Percentiles rank a stretch among this genome's conserved stretches.
These are phyloP conservation scores for Pogonomyrmex californicus DNA, from an alignment of 1,140 invertebrate genomes.

Conservation along the genomic window DNA sequence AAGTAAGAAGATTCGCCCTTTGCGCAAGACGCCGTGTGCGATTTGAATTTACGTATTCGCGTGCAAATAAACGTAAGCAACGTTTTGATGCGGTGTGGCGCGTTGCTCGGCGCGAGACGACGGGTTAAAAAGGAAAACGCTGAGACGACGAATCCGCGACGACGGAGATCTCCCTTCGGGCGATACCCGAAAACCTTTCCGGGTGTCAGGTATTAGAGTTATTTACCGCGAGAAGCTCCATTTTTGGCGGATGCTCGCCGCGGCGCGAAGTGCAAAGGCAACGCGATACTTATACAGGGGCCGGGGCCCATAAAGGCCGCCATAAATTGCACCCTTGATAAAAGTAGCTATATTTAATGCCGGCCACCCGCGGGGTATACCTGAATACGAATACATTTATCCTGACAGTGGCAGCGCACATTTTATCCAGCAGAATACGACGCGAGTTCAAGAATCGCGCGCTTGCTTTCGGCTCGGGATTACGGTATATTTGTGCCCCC, in stretches of 20 bases:
- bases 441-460: slow-evolving; percentile 32
- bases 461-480: background rate
- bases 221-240: slow-evolving; percentile 63
- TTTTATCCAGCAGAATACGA: slow-evolving; percentile 39
- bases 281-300: slow-evolving; percentile 52
- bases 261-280: slow-evolving; percentile 13
- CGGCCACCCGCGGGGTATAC: slow-evolving; percentile 22
- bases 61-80: slow-evolving; percentile 17
- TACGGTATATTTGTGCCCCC: slow-evolving; percentile 8
- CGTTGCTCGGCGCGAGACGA: background rate
- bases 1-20: background rate
- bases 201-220: slow-evolving; percentile 60
- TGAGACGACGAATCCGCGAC: slow-evolving; percentile 8
- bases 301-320: slow-evolving; percentile 42
- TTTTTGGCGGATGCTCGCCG: slow-evolving; percentile 26
- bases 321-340: slow-evolving; percentile 65
- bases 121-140: slow-evolving; percentile 4
- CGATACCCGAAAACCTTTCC: slow-evolving; percentile 47
- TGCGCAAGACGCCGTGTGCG: background rate
- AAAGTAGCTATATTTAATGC: slow-evolving; percentile 56
- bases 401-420: slow-evolving; percentile 39
- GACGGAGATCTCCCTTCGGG: background rate
- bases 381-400: slow-evolving; percentile 55
- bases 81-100: background rate
- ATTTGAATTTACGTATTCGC: slow-evolving; percentile 33